Evolutionary conservation across 2,113 vertebrate species (phyloP).

Genomic region (Paramormyrops kingsleyae): DNA sequence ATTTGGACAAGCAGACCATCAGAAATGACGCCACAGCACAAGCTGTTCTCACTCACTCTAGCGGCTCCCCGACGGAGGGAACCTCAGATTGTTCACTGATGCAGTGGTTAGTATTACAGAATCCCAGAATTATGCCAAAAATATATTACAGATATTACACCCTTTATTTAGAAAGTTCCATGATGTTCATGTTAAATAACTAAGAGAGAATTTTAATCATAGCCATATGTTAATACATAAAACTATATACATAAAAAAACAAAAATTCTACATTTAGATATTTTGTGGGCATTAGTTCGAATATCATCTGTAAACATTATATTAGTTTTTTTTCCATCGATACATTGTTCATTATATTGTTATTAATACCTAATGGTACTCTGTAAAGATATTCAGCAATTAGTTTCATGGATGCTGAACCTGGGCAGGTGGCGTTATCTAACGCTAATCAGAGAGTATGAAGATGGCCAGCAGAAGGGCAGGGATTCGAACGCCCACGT

Average conservation of each 20-base stretch:
- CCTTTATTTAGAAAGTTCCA: not conserved
- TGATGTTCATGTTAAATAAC: not conserved
- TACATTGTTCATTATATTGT: not conserved
- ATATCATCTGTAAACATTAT: not conserved
- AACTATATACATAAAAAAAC: not conserved
- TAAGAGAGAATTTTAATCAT: not conserved
- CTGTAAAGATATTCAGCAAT: not conserved
- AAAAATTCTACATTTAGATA: not conserved
- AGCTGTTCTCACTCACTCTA: not conserved
- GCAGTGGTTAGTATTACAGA: not conserved
- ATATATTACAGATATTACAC: not conserved
- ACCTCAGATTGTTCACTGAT: constrained; percentile 10
- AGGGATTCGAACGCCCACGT: not conserved
- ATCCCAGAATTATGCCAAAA: not conserved
- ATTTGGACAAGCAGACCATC: not conserved
- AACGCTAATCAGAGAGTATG: not conserved
- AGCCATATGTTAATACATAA: not conserved
- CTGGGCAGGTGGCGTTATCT: not conserved
- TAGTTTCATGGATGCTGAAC: not conserved
- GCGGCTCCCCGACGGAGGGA: not conserved
- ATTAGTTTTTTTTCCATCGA: not conserved
- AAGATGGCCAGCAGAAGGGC: not conserved
- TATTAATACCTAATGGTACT: not conserved
- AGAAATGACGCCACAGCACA: not conserved
- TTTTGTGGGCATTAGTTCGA: not conserved